These are phyloP conservation scores for Neotragus pygmaeus DNA, from an alignment of 2,113 vertebrate species.

Conservation along the genomic window DNA sequence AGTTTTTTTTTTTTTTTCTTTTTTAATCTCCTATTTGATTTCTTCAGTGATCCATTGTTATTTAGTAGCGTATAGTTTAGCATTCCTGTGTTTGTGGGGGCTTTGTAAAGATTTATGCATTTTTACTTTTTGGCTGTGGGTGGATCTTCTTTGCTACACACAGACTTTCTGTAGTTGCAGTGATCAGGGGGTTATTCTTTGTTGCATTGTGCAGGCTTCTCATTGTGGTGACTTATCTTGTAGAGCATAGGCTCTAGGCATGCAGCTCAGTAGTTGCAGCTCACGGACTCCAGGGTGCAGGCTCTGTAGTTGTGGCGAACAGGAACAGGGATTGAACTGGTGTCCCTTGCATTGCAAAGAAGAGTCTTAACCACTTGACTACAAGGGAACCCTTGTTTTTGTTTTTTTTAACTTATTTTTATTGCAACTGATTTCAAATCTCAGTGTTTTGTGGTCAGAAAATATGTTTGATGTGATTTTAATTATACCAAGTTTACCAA, in stretches of 20 bases:
- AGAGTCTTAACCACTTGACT: neutral
- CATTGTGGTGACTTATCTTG: neutral
- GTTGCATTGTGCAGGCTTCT: neutral
- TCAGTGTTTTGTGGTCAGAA: neutral
- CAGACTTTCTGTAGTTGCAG: neutral
- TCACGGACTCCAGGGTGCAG: neutral
- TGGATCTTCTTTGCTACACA: neutral
- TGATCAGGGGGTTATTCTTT: neutral
- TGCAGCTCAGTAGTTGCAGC: neutral
- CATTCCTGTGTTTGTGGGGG: neutral
- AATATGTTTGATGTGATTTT: neutral
- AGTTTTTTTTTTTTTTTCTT: neutral
- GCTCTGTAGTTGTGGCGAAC: fast-evolving
- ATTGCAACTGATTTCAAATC: neutral
- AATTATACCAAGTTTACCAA: neutral
- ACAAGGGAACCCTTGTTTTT: neutral
- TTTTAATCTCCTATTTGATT: neutral
- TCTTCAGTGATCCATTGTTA: neutral
- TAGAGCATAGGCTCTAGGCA: neutral
- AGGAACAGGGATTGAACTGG: neutral
- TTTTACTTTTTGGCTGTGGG: neutral
- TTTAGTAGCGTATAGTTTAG: neutral
- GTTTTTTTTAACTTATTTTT: neutral
- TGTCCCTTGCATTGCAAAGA: neutral
- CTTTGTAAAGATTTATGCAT: neutral